Evolutionary conservation across 64 coral and sea anemone species (phyloP).

Genomic region (Stichodactyla helianthus): DNA sequence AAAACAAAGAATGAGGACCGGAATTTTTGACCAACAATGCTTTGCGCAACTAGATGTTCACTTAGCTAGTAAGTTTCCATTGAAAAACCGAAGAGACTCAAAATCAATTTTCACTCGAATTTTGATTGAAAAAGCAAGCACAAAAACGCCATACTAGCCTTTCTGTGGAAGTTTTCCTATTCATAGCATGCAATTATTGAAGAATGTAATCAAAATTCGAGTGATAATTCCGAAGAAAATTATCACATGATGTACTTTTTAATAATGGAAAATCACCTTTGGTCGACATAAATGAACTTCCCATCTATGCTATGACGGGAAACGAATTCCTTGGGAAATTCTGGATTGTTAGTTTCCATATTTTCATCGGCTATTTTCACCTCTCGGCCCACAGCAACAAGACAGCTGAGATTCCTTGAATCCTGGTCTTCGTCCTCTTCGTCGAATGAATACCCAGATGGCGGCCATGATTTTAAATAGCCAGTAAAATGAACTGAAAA

Average conservation of each 20-base stretch:
- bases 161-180: too few species aligned
- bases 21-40: too few species aligned
- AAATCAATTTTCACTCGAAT: too few species aligned
- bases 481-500: conserved; percentile 81
- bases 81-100: too few species aligned
- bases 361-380: conserved; percentile 62
- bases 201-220: too few species aligned
- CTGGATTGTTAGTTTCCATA: conserved; percentile 58
- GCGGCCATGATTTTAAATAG: conserved; percentile 81
- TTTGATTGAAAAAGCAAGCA: too few species aligned
- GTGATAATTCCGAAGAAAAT: too few species aligned
- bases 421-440: conserved; percentile 85
- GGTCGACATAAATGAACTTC: conserved; percentile 69
- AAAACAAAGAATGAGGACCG: too few species aligned
- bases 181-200: too few species aligned
- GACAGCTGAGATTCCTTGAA: conserved; percentile 61
- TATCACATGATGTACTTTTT: background rate
- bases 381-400: conserved; percentile 71
- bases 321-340: conserved; percentile 63
- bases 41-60: too few species aligned
- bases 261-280: conserved; percentile 32
- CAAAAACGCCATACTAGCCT: too few species aligned
- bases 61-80: too few species aligned
- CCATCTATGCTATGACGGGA: conserved; percentile 79
- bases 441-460: conserved; percentile 38